Conservation (phyloP, 2,797 vertebrate genomes). For the Cynodonichthys magdalenae region DNA sequence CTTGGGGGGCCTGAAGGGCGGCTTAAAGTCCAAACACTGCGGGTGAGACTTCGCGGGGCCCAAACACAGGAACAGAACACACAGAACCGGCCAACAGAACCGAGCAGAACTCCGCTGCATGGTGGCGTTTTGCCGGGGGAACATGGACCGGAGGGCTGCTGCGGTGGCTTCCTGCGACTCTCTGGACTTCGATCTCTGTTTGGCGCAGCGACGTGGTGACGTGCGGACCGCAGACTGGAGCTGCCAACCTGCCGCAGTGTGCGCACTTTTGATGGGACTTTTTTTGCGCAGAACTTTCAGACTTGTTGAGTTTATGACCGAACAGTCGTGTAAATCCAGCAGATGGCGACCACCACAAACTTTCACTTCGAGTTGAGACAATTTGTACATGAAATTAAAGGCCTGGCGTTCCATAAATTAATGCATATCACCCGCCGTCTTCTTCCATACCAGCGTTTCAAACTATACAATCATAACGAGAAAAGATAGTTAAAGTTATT, state of each 20-base stretch:
- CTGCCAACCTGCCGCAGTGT: no score
- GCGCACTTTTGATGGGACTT: no score
- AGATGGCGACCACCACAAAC: background rate
- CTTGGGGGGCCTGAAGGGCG: conserved; percentile 87
- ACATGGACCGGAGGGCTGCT: conserved; percentile 23
- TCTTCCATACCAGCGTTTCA: no score
- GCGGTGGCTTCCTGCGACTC: conserved; percentile 26
- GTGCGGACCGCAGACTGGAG: background rate
- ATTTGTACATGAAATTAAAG: no score
- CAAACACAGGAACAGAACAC: conserved; percentile 31
- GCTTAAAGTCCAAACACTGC: conserved; percentile 95
- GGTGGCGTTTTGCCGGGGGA: conserved; percentile 7
- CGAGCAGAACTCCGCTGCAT: conserved; percentile 54
- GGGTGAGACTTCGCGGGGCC: conserved; percentile 82
- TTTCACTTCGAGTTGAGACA: background rate
- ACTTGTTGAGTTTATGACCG: background rate
- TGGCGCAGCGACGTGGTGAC: conserved; percentile 31
- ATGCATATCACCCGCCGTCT: no score
- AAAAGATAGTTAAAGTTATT: no score
- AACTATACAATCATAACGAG: no score
- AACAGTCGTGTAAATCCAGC: background rate
- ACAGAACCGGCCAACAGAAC: conserved; percentile 23
- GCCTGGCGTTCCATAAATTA: no score
- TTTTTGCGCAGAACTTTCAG: background rate
- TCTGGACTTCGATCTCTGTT: conserved; percentile 67